Base-by-base conservation (phyloP, 2,888 invertebrate genomes). In the Aromia moschata region DNA sequence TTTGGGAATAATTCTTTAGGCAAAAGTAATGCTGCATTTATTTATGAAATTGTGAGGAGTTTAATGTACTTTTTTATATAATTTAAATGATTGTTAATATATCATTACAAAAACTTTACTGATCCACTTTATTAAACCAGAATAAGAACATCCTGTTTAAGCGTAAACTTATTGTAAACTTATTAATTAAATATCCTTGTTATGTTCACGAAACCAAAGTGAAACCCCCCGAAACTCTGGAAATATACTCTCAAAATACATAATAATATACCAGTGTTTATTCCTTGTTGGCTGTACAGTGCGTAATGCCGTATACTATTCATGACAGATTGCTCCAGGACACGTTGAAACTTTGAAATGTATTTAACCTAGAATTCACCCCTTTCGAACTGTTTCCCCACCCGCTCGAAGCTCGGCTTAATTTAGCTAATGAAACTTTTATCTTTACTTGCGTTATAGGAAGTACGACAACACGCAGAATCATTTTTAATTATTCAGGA, bases 281-380 rank as follows among this genome's bases (percentile, higher is more conserved):
- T 47, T 25, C 15, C 49, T 14, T 25, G 20, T 43, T 43, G 25
- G 20, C 25, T 25, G 14, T 43, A 17, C 40, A 20, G 14, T 12
- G 25, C 25, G 11, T 41, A 20, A n/a, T 18, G 25, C 20, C 11
- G 18, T 25, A 25, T 43, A 11, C 20, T 38, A 49, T 38, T 38
- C 16, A 25, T 10, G 15, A 49, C 31, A 47, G 40, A 56, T 31
- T 30, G 46, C 55, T 46, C 12, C 46, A 17, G 55, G 55, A 40
- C 40, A 56, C 45, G 15, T 56, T 46, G 36, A 46, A 56, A 56
- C 55, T 56, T 46, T 20, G 40, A 46, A 56, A 56, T 46, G 37
- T 46, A 46, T 40, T 46, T 56, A 55, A 37, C 46, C 46, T 16
- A 56, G 30, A 56, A 56, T 30, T n/a, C 37, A 47, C 44, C 30